These are phyloP conservation scores for Xiphophorus couchianus DNA, from an alignment of 2,113 vertebrate species.

Conservation along the genomic window DNA sequence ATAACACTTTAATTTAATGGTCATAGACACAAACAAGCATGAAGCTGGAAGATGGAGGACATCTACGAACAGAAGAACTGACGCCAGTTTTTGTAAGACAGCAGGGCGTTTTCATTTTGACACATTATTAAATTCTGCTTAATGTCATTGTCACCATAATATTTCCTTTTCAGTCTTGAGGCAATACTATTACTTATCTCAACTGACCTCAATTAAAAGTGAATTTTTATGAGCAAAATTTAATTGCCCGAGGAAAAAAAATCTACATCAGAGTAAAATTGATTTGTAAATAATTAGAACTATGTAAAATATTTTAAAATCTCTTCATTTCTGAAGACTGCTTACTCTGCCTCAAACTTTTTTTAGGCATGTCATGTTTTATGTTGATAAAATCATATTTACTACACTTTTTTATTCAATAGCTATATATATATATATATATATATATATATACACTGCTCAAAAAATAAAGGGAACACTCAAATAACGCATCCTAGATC, in stretches of 20 bases:
- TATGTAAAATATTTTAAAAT: constrained; percentile 1
- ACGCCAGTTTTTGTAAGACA: background rate
- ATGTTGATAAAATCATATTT: background rate
- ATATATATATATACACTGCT: too few relatives aligned
- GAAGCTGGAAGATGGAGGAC: constrained; percentile 9
- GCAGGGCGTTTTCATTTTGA: background rate
- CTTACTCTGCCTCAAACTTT: background rate
- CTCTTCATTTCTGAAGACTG: background rate
- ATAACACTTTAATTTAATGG: constrained; percentile 59
- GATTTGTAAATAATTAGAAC: constrained; percentile 3
- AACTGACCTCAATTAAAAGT: constrained; percentile 27
- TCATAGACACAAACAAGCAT: constrained; percentile 11
- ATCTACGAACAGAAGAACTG: constrained; percentile 5
- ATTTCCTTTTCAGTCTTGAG: background rate
- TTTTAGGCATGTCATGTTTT: background rate
- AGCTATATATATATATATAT: too few relatives aligned
- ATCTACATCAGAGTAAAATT: background rate
- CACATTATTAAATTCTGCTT: background rate
- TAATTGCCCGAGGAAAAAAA: background rate
- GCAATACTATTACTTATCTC: background rate
- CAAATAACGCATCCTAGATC: too few relatives aligned
- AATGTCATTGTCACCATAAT: constrained; percentile 1
- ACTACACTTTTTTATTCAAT: background rate
- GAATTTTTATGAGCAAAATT: constrained; percentile 23
- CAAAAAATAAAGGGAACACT: too few relatives aligned